These are phyloP conservation scores for Phorcus lineatus DNA, from an alignment of 2,888 invertebrate species.

Conservation along the genomic window DNA sequence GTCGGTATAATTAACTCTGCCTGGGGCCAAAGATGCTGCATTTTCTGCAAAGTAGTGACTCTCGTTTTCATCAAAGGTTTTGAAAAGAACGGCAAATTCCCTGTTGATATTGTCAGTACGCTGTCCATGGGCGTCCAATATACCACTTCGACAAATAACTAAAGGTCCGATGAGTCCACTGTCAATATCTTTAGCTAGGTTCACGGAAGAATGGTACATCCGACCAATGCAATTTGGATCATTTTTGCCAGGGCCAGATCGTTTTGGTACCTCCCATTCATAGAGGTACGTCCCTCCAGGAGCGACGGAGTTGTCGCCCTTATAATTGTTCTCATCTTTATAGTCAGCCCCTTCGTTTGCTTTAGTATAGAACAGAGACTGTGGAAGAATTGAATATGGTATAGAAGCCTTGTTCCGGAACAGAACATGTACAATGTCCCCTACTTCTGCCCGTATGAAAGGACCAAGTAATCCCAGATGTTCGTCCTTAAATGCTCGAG, in stretches of 20 bases:
- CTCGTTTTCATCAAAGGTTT: constrained; percentile 64
- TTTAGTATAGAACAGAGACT: constrained; percentile 59
- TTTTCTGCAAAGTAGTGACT: constrained; percentile 68
- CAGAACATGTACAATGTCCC: constrained; percentile 58
- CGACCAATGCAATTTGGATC: constrained; percentile 61
- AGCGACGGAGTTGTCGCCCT: constrained; percentile 32
- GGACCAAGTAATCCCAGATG: constrained; percentile 63
- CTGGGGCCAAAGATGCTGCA: constrained; percentile 50
- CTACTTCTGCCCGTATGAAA: constrained; percentile 51
- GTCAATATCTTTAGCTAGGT: constrained; percentile 51
- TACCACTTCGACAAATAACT: constrained; percentile 54
- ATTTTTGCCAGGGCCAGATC: constrained; percentile 56
- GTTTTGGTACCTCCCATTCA: constrained; percentile 56
- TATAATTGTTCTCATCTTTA: constrained; percentile 50
- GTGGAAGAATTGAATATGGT: constrained; percentile 55
- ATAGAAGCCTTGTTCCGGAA: constrained; percentile 57
- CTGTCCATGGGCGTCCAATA: constrained; percentile 42
- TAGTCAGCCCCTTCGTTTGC: constrained; percentile 51
- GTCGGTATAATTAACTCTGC: constrained; percentile 32
- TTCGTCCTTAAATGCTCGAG: constrained; percentile 32
- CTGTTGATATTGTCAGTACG: constrained; percentile 48
- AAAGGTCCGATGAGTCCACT: constrained; percentile 59
- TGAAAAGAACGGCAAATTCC: constrained; percentile 63
- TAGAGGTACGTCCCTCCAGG: constrained; percentile 43
- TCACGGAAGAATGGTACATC: constrained; percentile 57